A percentile compares a stretch with the other conserved stretches of the same genome.
phyloP scores from a whole-genome alignment of 1,140 invertebrate genomes.

The Nylanderia fulva region DNA sequence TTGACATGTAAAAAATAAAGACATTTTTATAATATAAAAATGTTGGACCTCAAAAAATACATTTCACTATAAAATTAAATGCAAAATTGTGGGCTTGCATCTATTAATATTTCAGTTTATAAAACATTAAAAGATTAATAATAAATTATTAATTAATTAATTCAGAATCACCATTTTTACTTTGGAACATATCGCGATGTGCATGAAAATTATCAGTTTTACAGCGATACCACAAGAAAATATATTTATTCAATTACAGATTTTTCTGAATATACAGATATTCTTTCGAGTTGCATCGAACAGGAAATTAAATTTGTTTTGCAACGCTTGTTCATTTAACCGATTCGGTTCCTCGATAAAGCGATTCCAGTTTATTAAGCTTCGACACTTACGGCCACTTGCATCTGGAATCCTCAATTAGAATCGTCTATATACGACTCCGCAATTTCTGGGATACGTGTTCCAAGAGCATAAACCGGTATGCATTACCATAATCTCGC shows the following conservation, averaged over 20 bases:
- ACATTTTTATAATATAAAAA: too few relatives aligned
- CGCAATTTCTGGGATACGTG: slow-evolving; percentile 55
- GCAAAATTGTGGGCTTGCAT: too few relatives aligned
- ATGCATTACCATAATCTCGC: slow-evolving; percentile 50
- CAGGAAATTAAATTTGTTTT: neutral
- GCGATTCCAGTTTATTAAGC: neutral
- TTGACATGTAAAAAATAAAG: too few relatives aligned
- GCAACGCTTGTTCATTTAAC: neutral
- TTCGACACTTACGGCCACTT: neutral
- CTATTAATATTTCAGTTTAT: too few relatives aligned
- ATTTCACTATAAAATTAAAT: too few relatives aligned
- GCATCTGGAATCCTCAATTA: slow-evolving; percentile 30
- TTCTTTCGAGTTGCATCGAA: neutral
- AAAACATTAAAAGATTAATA: too few relatives aligned
- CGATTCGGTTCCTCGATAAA: neutral
- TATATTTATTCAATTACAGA: neutral
- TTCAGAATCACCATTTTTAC: too few relatives aligned
- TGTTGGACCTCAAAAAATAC: too few relatives aligned
- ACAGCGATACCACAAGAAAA: neutral
- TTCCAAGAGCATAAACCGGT: slow-evolving; percentile 18
- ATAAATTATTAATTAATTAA: too few relatives aligned
- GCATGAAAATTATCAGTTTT: too few relatives aligned
- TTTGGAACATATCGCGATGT: too few relatives aligned
- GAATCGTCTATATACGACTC: slow-evolving; percentile 11
- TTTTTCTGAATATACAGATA: neutral